Evolutionary conservation across 1,140 invertebrate species (phyloP), one percentile per base, ranked within the genome.

Genomic region (Littorina saxatilis): DNA sequence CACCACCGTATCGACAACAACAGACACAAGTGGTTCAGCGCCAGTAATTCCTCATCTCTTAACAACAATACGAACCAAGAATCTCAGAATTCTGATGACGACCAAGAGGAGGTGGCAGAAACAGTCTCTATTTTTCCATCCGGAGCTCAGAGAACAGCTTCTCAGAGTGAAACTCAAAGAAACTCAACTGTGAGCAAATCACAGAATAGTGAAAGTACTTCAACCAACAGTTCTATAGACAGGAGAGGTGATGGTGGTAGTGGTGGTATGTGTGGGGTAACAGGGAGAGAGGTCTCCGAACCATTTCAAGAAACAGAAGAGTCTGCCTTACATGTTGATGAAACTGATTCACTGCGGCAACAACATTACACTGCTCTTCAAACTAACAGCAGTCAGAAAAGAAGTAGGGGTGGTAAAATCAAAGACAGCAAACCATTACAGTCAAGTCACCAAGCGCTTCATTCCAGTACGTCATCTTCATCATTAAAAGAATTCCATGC

Each of bases 1-100:
- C 86, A 90, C 2, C 91, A 92, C 79, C 89, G 86, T 55, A 90
- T 92, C 63, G 87, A 84, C 77, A 87, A 87, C n/a, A 74, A 75
- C 13, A 80, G 80, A 63, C 91, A 92, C 79, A 82, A 88, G 20
- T 92, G 91, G 91, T 29, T 63, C 23, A 37, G 37, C 39, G 76
- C 74, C 29, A 55, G 11, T 35, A 58, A 76, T 32, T 7, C 35
- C n/a, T 20, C 0, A 20, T n/a, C 35, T 32, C 35, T 17, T n/a
- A 55, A 47, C 43, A 47, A 47, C 17, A 5, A 47, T 47, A 17
- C 7, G 17, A 47, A 2, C 23, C 72, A 37, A 27, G 17, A 7
- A 4, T 27, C 20, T 27, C 11, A 3, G 4, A 43, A 23, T 35
- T 20, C 43, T 43, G 39, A 39, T 27, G 70, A 43, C 5, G 50